These are phyloP conservation scores for Parapsyche elsis DNA, from an alignment of 1,140 invertebrate genomes.

Conservation along the genomic window DNA sequence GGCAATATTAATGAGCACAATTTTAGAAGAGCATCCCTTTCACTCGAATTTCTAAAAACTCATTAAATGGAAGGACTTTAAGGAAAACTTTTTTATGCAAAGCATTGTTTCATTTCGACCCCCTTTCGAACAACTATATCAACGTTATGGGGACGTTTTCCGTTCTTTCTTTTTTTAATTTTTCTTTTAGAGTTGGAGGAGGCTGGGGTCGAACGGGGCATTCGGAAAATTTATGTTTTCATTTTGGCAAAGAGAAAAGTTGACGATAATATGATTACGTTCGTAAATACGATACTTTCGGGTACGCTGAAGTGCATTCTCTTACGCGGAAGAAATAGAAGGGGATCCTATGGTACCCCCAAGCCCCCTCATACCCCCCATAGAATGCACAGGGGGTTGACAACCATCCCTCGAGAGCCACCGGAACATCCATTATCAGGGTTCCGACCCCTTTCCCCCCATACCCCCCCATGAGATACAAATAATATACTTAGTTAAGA, in stretches of 20 bases:
- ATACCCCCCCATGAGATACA: constrained; percentile 39
- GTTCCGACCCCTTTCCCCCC: neutral
- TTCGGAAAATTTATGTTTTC: constrained; percentile 29
- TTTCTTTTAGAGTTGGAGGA: neutral
- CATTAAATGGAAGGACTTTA: constrained; percentile 5
- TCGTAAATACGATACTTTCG: constrained; percentile 38
- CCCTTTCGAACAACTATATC: constrained; percentile 4
- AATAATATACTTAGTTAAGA: constrained; percentile 46
- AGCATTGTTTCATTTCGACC: constrained; percentile 3
- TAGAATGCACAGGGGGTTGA: constrained; percentile 36
- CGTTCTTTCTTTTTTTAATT: constrained; percentile 11
- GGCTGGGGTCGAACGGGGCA: neutral
- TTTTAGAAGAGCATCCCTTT: constrained; percentile 32
- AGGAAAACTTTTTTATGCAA: neutral
- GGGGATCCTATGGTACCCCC: neutral
- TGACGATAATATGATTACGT: constrained; percentile 38
- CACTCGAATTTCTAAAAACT: constrained; percentile 40
- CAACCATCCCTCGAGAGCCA: constrained; percentile 34
- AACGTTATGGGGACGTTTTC: constrained; percentile 10
- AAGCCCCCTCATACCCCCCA: neutral
- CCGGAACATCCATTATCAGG: constrained; percentile 49
- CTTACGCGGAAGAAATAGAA: neutral
- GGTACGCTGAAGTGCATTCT: constrained; percentile 32
- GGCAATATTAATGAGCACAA: constrained; percentile 54
- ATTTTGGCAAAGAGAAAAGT: constrained; percentile 36